A percentile compares a stretch with the other conserved stretches of the same genome.
Evolutionary conservation across 1,140 invertebrate species (phyloP).

Genomic region (Bombus ignitus): DNA sequence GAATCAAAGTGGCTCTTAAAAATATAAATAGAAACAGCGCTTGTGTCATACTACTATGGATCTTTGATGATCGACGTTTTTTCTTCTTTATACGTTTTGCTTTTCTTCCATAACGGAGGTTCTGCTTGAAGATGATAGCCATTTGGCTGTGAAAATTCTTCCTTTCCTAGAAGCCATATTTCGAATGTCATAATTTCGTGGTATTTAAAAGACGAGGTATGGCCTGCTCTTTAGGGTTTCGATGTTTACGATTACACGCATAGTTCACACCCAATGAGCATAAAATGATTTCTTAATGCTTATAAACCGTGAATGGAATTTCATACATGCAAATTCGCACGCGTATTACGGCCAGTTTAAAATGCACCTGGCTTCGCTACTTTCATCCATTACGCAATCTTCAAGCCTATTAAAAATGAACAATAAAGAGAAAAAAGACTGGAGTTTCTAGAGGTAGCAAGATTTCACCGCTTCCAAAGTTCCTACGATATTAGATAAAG

Average conservation of each 20-base stretch:
- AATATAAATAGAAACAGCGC: background rate
- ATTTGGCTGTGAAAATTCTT: background rate
- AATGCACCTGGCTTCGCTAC: background rate
- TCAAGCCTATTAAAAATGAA: background rate
- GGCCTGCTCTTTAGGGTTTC: constrained; percentile 32
- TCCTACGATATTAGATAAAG: background rate
- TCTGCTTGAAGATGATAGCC: too few species aligned
- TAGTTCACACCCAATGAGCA: constrained; percentile 36
- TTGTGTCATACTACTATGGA: too few species aligned
- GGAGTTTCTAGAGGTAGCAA: background rate
- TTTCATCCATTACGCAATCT: background rate
- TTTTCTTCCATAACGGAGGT: too few species aligned
- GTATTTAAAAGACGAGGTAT: background rate
- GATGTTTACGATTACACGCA: constrained; percentile 14
- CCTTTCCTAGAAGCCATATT: constrained; percentile 1
- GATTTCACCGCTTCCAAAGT: background rate
- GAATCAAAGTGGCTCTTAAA: background rate
- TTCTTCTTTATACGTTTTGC: background rate
- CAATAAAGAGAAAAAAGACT: background rate
- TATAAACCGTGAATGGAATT: constrained; percentile 24
- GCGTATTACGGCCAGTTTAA: background rate
- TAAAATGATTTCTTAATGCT: constrained; percentile 39
- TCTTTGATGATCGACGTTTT: background rate
- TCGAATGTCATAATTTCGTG: background rate
- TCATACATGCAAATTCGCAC: constrained; percentile 8